phyloP scores from a whole-genome alignment of 1,140 invertebrate genomes.

The Sweltsa coloradensis region DNA sequence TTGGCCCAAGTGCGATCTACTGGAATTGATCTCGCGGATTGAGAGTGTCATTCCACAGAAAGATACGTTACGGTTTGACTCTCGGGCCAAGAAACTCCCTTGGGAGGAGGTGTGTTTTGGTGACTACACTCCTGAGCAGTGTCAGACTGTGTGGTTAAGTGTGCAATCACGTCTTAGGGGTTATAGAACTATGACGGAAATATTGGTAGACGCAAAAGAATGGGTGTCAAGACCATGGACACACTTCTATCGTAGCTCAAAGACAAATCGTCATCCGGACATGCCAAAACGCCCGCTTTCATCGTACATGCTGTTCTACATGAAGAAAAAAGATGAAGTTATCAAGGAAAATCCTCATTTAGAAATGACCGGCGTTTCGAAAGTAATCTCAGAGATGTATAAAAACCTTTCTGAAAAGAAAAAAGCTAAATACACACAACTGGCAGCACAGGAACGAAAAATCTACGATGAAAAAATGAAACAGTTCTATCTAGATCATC shows the following conservation, averaged over 20 bases:
- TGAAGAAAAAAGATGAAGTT: conserved; percentile 32
- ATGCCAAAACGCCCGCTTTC: conserved; percentile 34
- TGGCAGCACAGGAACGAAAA: conserved; percentile 23
- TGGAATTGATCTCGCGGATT: conserved; percentile 17
- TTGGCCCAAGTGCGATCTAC: conserved; percentile 15
- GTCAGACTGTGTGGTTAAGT: conserved; percentile 31
- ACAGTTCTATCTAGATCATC: conserved; percentile 25
- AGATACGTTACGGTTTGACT: conserved; percentile 17
- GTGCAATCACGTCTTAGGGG: conserved; percentile 30
- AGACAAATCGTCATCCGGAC: conserved; percentile 33
- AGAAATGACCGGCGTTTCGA: conserved; percentile 32
- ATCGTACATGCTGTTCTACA: conserved; percentile 34
- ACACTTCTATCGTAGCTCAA: conserved; percentile 26
- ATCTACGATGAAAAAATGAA: conserved; percentile 29
- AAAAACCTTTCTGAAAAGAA: conserved; percentile 31
- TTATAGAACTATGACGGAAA: conserved; percentile 33
- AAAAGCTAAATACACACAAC: conserved; percentile 29
- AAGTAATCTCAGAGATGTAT: conserved; percentile 32
- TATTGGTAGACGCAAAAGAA: conserved; percentile 33
- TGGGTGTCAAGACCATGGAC: conserved; percentile 32
- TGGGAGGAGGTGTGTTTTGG: conserved; percentile 22
- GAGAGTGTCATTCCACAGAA: conserved; percentile 13
- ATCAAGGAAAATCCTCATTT: conserved; percentile 29
- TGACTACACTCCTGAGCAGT: conserved; percentile 22
- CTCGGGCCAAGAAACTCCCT: conserved; percentile 18